A percentile compares a stretch with the other conserved stretches of the same genome.
phyloP scores from a whole-genome alignment of 2,888 invertebrate species.

The Himalopsyche japonica region DNA sequence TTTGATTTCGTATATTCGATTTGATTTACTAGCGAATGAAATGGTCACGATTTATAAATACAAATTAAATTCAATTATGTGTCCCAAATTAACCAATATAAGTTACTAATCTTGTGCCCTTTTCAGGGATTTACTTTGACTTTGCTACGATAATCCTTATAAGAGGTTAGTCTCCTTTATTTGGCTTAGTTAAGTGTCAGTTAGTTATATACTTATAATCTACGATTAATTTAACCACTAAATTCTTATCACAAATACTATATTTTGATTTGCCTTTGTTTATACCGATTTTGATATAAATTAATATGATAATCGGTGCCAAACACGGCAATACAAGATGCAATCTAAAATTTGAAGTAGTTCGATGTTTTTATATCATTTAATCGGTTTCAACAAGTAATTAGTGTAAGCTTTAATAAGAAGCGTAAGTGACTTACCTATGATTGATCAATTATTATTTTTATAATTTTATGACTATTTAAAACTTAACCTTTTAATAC shows the following conservation, averaged over 20 bases:
- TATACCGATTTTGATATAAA: neutral
- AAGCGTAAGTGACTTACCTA: neutral
- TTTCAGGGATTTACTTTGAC: too few relatives aligned
- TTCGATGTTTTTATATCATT: neutral
- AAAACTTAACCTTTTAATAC: neutral
- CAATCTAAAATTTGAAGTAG: neutral
- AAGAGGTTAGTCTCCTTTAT: neutral
- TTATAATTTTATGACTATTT: neutral
- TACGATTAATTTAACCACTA: neutral
- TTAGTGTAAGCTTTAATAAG: neutral
- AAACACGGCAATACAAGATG: neutral
- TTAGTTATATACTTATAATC: too few relatives aligned
- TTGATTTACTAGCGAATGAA: too few relatives aligned
- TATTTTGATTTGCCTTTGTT: neutral
- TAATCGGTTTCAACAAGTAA: neutral
- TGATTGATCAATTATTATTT: neutral
- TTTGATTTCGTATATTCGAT: too few relatives aligned
- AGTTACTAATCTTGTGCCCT: too few relatives aligned
- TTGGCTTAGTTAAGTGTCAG: neutral
- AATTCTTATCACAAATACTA: neutral
- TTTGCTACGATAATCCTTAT: too few relatives aligned
- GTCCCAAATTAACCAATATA: too few relatives aligned
- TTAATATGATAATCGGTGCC: neutral
- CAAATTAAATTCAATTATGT: too few relatives aligned
- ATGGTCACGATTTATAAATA: too few relatives aligned